Evolutionary conservation across 2,797 vertebrate genomes (phyloP).

Genomic region (Pseudopleuronectes americanus): DNA sequence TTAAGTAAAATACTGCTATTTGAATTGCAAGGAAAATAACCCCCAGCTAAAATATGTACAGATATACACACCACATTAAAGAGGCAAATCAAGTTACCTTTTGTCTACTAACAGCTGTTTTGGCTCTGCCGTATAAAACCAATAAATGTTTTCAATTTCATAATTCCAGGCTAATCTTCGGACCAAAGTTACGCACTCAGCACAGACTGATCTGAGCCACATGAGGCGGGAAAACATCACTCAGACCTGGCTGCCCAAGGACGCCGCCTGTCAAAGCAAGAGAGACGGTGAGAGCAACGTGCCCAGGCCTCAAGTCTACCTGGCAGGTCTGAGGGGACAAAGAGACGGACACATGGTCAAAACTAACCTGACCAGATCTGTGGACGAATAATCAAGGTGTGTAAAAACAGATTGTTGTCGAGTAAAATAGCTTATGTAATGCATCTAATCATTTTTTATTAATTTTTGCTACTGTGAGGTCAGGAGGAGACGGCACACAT

Average conservation of each 20-base stretch:
- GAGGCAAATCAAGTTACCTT: no score
- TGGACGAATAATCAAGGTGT: conserved; percentile 81
- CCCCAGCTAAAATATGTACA: not conserved
- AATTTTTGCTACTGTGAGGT: no score
- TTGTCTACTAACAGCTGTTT: not conserved
- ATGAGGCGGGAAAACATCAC: conserved; percentile 86
- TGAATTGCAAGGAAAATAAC: no score
- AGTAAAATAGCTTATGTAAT: no score
- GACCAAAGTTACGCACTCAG: conserved; percentile 84
- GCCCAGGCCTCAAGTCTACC: conserved; percentile 85
- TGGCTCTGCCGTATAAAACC: no score
- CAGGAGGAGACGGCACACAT: no score
- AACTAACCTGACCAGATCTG: conserved; percentile 87
- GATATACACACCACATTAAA: no score
- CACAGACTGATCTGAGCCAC: conserved; percentile 85
- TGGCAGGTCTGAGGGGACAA: conserved; percentile 88
- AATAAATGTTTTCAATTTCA: conserved; percentile 2
- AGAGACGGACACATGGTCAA: conserved; percentile 67
- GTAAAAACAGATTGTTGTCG: not conserved
- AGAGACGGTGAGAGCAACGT: conserved; percentile 79
- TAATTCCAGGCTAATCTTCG: conserved; percentile 87
- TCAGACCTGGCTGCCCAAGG: conserved; percentile 62
- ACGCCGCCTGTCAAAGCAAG: conserved; percentile 82
- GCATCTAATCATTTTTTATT: no score
- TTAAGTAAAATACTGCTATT: no score